These are phyloP conservation scores for Pteromalus puparum DNA, from an alignment of 1,140 invertebrate genomes.

Conservation along the genomic window DNA sequence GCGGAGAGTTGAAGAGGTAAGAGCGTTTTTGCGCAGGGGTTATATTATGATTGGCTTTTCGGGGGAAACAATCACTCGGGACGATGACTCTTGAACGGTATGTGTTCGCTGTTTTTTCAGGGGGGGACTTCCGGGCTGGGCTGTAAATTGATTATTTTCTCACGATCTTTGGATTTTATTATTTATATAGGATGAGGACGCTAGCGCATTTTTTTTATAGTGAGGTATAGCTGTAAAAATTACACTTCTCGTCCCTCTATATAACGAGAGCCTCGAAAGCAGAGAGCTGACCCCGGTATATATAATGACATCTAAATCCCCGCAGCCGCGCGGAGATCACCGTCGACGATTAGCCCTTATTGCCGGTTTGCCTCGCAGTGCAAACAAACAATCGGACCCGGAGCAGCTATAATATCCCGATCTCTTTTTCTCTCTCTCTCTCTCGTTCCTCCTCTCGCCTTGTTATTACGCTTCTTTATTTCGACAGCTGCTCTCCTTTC, in stretches of 20 bases:
- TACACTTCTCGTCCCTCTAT: too few species aligned
- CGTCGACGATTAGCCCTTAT: slow-evolving; percentile 59
- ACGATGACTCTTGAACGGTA: background rate
- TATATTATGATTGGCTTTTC: slow-evolving; percentile 4
- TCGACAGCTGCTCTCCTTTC: slow-evolving; percentile 52
- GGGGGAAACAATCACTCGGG: background rate
- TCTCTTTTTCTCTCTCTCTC: background rate
- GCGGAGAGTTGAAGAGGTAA: background rate
- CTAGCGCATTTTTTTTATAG: too few species aligned
- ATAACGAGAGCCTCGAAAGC: background rate
- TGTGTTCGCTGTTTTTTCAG: too few species aligned
- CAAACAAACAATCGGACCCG: slow-evolving; percentile 64
- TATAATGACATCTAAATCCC: slow-evolving; percentile 65
- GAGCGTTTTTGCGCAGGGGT: background rate
- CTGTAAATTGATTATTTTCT: too few species aligned
- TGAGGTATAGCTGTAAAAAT: too few species aligned
- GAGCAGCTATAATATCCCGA: background rate
- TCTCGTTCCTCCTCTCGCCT: background rate
- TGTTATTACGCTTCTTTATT: slow-evolving; percentile 40
- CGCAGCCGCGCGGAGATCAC: slow-evolving; percentile 51
- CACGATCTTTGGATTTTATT: too few species aligned
- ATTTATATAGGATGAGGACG: too few species aligned
- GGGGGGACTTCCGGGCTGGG: too few species aligned
- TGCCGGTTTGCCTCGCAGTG: slow-evolving; percentile 55
- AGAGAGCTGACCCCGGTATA: background rate